Evolutionary conservation across 2,888 invertebrate species (phyloP).

Genomic region (Tanypteryx hageni): DNA sequence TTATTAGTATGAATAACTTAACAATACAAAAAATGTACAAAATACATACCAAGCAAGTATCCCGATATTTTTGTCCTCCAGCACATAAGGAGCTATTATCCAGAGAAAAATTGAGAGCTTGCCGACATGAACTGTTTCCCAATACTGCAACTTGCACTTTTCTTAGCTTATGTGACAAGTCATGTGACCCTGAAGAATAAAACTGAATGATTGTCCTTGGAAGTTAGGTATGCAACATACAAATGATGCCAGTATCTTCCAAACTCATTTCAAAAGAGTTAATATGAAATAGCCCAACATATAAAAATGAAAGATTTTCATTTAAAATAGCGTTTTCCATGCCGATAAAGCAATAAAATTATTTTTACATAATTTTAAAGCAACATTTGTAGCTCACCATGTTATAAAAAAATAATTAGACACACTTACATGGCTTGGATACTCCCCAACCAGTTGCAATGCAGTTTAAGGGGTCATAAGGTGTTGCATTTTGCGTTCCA

Average conservation of each 20-base stretch:
- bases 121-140: conserved; percentile 23
- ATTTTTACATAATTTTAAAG: neutral
- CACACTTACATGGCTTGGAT: conserved; percentile 22
- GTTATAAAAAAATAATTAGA: neutral
- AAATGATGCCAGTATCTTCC: neutral
- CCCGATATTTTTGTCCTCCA: conserved; percentile 46
- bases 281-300: no score
- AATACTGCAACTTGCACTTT: conserved; percentile 57
- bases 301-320: neutral
- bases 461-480: conserved; percentile 48
- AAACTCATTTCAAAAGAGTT: neutral
- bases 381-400: neutral
- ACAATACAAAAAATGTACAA: neutral
- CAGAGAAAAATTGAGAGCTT: conserved; percentile 43
- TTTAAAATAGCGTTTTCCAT: neutral
- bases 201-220: neutral
- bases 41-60: conserved; percentile 43
- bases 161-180: conserved; percentile 24
- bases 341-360: no score
- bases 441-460: conserved; percentile 57
- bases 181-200: conserved; percentile 44
- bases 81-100: conserved; percentile 53
- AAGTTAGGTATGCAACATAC: neutral
- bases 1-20: neutral
- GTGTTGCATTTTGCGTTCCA: conserved; percentile 43